These are phyloP conservation scores for Lordiphosa stackelbergi DNA, from an alignment of 1,140 invertebrate genomes.

Conservation along the genomic window DNA sequence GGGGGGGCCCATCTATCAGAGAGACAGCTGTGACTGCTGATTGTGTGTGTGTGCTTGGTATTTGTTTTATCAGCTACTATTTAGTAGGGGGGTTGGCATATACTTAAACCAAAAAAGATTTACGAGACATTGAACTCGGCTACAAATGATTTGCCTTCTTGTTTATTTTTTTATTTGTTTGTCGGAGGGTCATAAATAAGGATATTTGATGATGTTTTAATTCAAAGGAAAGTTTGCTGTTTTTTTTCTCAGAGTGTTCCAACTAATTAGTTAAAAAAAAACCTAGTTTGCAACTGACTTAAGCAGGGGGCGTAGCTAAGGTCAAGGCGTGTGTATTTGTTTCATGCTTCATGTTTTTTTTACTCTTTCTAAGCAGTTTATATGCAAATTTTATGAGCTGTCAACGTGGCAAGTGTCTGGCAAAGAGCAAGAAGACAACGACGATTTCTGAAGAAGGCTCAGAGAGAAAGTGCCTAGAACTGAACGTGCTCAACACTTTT, in stretches of 20 bases:
- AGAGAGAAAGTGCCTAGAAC: neutral
- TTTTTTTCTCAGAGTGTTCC: too few species aligned
- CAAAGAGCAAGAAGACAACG: slow-evolving; percentile 13
- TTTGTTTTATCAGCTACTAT: slow-evolving; percentile 1
- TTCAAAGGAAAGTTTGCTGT: too few species aligned
- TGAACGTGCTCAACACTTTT: slow-evolving; percentile 25
- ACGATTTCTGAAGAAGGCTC: slow-evolving; percentile 4
- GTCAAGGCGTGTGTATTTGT: neutral
- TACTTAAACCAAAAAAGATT: slow-evolving; percentile 13
- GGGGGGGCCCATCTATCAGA: slow-evolving; percentile 6
- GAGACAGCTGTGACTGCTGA: slow-evolving; percentile 13
- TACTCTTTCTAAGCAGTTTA: slow-evolving; percentile 41
- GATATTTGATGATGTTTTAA: neutral
- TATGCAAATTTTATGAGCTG: slow-evolving; percentile 57
- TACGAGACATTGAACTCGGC: slow-evolving; percentile 13
- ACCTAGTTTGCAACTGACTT: too few species aligned
- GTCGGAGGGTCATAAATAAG: slow-evolving; percentile 8
- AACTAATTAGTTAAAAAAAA: too few species aligned
- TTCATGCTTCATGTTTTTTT: neutral
- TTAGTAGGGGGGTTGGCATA: neutral
- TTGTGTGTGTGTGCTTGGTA: slow-evolving; percentile 7
- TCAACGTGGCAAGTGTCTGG: slow-evolving; percentile 46
- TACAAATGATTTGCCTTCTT: slow-evolving; percentile 1
- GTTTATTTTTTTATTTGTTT: slow-evolving; percentile 3
- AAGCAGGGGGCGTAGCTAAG: too few species aligned